phyloP scores from a whole-genome alignment of 2,797 vertebrate genomes.

The Acanthopagrus latus region DNA sequence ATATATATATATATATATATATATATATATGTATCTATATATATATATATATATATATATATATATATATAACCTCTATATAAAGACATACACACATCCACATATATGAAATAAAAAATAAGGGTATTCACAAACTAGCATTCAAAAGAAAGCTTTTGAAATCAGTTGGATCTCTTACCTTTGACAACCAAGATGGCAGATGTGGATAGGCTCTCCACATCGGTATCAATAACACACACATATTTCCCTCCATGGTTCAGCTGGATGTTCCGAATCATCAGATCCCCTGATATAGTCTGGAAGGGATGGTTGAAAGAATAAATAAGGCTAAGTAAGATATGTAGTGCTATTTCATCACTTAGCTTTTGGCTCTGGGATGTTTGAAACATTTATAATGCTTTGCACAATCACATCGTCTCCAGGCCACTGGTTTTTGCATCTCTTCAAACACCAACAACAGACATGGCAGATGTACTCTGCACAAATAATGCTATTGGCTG shows the following conservation, averaged over 20 bases:
- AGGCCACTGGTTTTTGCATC: conserved; percentile 58
- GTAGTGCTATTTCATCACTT: conserved; percentile 47
- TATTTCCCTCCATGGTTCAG: conserved; percentile 94
- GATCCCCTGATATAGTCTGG: conserved; percentile 92
- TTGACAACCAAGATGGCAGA: conserved; percentile 93
- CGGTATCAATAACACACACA: conserved; percentile 92
- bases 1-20: background rate
- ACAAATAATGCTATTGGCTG: conserved; percentile 75
- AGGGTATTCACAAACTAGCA: background rate
- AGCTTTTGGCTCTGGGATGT: conserved; percentile 38
- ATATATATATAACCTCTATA: too few species aligned
- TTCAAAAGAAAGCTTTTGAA: conserved; percentile 19
- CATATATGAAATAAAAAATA: background rate
- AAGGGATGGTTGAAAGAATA: conserved; percentile 1
- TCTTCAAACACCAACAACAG: conserved; percentile 63
- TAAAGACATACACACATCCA: too few species aligned
- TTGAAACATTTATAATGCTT: conserved; percentile 53
- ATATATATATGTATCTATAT: too few species aligned
- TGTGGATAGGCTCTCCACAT: conserved; percentile 93
- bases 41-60: too few species aligned
- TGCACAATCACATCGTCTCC: conserved; percentile 48
- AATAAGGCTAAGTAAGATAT: conserved; percentile 31
- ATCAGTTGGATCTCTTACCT: conserved; percentile 84
- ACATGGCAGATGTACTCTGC: conserved; percentile 67
- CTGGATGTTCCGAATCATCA: conserved; percentile 97